phyloP scores from a whole-genome alignment of 2,113 vertebrate species.

The Tragelaphus strepsiceros region DNA sequence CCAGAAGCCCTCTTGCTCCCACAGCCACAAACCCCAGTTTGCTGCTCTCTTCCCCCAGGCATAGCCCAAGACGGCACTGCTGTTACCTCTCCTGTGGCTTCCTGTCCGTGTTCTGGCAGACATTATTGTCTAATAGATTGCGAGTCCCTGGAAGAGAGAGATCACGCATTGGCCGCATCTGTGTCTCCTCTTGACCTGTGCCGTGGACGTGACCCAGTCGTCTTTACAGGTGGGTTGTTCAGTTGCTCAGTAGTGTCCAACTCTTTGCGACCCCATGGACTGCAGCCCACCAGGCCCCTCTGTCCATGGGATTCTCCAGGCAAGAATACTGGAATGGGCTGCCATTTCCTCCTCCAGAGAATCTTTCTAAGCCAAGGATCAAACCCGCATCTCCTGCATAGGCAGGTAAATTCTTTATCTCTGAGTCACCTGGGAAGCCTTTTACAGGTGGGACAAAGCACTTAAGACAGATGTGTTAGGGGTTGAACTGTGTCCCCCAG shows the following conservation, averaged over 20 bases:
- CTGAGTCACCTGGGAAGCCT: background rate
- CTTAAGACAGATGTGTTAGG: background rate
- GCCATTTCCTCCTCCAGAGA: background rate
- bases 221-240: background rate
- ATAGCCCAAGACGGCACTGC: fast-evolving
- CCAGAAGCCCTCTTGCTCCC: background rate
- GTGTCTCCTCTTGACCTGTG: fast-evolving
- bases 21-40: fast-evolving
- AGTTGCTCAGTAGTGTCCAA: fast-evolving
- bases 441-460: no score
- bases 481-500: fast-evolving
- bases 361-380: background rate
- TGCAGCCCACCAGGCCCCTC: background rate
- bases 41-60: background rate
- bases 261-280: background rate
- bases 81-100: no score
- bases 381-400: background rate
- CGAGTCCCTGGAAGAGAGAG: background rate
- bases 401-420: background rate
- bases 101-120: fast-evolving
- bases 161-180: fast-evolving
- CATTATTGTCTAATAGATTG: fast-evolving
- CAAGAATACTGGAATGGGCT: background rate
- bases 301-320: background rate
- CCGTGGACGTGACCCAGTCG: fast-evolving